phyloP scores from a whole-genome alignment of 2,797 vertebrate species.

The Emys orbicularis region DNA sequence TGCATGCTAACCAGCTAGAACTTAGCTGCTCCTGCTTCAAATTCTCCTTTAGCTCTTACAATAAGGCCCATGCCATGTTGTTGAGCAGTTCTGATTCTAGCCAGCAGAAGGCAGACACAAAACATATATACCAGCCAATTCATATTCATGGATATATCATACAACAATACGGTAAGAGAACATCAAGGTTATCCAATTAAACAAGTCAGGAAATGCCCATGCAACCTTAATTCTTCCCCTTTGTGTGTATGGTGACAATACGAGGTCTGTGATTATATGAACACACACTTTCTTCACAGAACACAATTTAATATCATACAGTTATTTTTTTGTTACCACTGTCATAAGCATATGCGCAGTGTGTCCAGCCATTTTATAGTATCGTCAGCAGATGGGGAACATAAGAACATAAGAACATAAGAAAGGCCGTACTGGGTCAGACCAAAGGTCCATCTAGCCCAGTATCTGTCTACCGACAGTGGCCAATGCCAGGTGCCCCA shows the following conservation, averaged over 20 bases:
- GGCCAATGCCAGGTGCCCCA: too few species aligned
- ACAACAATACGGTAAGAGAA: background rate
- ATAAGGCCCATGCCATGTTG: background rate
- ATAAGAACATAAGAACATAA: too few species aligned
- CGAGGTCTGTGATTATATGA: background rate
- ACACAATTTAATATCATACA: slow-evolving; percentile 22
- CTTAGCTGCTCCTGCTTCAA: background rate
- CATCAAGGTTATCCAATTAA: background rate
- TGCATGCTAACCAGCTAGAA: background rate
- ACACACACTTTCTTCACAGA: slow-evolving; percentile 4
- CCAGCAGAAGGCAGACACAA: background rate
- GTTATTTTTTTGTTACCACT: background rate
- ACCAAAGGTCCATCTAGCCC: too few species aligned
- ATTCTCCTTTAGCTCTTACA: background rate
- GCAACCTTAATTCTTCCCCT: slow-evolving; percentile 23
- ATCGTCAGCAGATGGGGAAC: too few species aligned
- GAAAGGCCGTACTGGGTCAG: too few species aligned
- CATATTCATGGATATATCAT: background rate
- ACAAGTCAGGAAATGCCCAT: background rate
- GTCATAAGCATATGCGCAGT: background rate
- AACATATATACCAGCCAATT: background rate
- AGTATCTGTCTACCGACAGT: too few species aligned
- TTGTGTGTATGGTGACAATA: slow-evolving; percentile 3
- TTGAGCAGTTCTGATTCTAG: background rate
- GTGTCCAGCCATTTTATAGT: too few species aligned